These are phyloP conservation scores for Diploptera punctata DNA, from an alignment of 2,888 invertebrate genomes.

Conservation along the genomic window DNA sequence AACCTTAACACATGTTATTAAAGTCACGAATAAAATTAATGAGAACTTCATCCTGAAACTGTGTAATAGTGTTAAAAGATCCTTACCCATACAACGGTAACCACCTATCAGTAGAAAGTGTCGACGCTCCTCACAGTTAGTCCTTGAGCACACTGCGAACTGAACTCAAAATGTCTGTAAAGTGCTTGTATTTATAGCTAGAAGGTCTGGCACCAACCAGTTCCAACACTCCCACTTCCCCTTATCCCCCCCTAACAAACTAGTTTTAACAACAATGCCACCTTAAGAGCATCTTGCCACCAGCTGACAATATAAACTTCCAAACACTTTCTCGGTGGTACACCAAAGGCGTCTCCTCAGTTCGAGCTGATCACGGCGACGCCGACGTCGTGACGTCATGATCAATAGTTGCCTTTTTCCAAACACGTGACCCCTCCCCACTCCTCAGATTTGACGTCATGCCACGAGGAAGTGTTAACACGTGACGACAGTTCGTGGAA, in stretches of 20 bases:
- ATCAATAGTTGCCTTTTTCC: conserved; percentile 34
- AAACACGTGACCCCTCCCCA: conserved; percentile 33
- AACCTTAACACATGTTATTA: neutral
- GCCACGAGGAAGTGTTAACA: neutral
- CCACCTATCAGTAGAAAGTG: conserved; percentile 37
- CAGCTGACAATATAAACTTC: neutral
- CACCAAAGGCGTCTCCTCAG: conserved; percentile 19
- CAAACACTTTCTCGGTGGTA: neutral
- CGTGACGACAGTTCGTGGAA: conserved; percentile 7
- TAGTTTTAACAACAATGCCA: conserved; percentile 19
- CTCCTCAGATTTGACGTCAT: conserved; percentile 9
- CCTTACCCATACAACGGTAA: conserved; percentile 42
- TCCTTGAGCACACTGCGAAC: conserved; percentile 6
- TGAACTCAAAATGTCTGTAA: neutral
- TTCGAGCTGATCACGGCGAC: conserved; percentile 23
- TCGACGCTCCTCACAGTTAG: conserved; percentile 19
- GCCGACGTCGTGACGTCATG: conserved; percentile 35
- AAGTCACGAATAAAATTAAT: neutral
- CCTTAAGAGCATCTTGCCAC: neutral
- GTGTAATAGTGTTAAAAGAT: neutral
- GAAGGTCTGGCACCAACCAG: conserved; percentile 35
- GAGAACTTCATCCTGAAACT: too few relatives aligned
- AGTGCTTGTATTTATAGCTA: conserved; percentile 38
- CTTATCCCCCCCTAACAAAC: conserved; percentile 32
- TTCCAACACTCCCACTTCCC: conserved; percentile 36